Conservation (phyloP, 2,113 vertebrate species). For the Solea solea region DNA sequence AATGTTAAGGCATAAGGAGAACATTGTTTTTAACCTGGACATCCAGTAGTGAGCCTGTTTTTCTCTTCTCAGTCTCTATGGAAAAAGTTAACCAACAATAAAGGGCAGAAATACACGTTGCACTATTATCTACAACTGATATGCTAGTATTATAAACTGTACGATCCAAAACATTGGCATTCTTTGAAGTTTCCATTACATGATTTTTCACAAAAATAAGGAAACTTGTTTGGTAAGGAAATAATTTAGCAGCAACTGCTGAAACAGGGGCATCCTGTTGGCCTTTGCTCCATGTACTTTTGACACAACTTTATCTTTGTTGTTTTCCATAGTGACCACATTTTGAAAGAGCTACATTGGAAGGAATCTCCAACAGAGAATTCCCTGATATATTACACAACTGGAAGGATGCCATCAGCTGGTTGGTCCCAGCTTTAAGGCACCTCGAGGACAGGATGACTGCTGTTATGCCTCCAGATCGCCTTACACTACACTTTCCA, state of each 20-base stretch:
- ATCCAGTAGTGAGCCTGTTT: neutral
- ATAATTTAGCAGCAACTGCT: constrained; percentile 1
- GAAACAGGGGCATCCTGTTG: constrained; percentile 13
- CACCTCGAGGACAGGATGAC: constrained; percentile 33
- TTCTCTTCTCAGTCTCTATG: neutral
- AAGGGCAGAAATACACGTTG: neutral
- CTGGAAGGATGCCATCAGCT: constrained; percentile 38
- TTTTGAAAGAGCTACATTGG: constrained; percentile 5
- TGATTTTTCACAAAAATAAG: neutral
- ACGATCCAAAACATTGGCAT: neutral
- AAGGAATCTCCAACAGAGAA: constrained; percentile 29
- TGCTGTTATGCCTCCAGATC: constrained; percentile 46
- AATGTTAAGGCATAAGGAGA: neutral
- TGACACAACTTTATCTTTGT: constrained; percentile 23
- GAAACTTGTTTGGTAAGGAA: constrained; percentile 11
- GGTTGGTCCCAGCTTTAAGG: constrained; percentile 30
- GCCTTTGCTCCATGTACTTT: neutral
- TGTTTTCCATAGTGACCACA: constrained; percentile 28
- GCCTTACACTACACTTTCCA: constrained; percentile 46
- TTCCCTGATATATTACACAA: constrained; percentile 27
- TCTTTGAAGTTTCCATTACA: neutral
- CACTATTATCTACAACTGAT: neutral
- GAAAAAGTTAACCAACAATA: neutral
- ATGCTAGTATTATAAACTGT: neutral
- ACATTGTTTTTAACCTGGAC: neutral